Evolutionary conservation across 2,888 invertebrate species (phyloP).

Genomic region (Hoplodrina blanda): DNA sequence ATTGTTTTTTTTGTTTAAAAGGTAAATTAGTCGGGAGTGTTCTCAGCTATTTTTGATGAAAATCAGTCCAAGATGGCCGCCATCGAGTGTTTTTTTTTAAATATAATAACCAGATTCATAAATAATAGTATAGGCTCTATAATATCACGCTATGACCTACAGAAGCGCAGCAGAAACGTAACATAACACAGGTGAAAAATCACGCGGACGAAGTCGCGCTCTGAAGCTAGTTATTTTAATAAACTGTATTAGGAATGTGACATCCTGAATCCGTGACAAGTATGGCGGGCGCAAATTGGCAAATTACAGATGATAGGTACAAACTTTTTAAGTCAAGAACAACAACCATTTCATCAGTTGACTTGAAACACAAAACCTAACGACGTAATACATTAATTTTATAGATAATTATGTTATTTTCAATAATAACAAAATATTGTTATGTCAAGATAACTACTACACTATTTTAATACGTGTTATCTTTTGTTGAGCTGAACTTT

Average conservation of each 20-base stretch:
- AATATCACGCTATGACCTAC: no score
- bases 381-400: background rate
- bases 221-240: constrained; percentile 15
- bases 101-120: no score
- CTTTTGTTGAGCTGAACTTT: background rate
- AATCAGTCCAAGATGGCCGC: no score
- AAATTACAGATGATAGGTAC: constrained; percentile 1
- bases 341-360: background rate
- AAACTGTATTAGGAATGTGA: constrained; percentile 11
- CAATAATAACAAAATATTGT: background rate
- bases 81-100: no score
- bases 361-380: background rate
- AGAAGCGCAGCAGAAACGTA: no score
- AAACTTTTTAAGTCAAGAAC: no score
- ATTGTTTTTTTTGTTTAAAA: no score
- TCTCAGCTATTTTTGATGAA: no score
- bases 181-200: no score
- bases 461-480: background rate
- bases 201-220: no score
- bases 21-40: no score
- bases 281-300: constrained; percentile 43
- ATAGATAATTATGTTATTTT: background rate
- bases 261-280: constrained; percentile 41
- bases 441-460: background rate
- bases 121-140: no score